A percentile compares a stretch with the other conserved stretches of the same genome.
These are phyloP conservation scores for Magallana angulata DNA, from an alignment of 1,140 invertebrate genomes.

Conservation along the genomic window DNA sequence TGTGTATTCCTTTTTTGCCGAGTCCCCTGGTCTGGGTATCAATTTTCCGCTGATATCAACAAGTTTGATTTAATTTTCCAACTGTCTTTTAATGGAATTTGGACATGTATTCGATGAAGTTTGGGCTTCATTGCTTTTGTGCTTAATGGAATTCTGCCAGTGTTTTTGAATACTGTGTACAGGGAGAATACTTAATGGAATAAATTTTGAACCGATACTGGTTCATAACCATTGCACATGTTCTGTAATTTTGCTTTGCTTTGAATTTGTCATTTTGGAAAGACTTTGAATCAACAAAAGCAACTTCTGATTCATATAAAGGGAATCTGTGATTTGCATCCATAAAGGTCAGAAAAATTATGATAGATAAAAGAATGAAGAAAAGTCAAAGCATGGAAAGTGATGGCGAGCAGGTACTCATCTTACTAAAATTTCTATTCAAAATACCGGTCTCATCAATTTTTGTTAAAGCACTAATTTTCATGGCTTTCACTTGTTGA, in stretches of 20 bases:
- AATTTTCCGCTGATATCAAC: neutral
- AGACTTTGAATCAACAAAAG: neutral
- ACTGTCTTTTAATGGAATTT: slow-evolving; percentile 19
- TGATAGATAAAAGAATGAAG: slow-evolving; percentile 20
- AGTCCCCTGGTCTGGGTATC: neutral
- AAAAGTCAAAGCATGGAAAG: slow-evolving; percentile 3
- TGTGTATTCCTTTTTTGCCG: neutral
- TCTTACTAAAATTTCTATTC: neutral
- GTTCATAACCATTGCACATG: neutral
- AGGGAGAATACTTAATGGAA: neutral
- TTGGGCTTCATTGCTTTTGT: neutral
- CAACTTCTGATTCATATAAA: neutral
- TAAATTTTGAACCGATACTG: neutral
- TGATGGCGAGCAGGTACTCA: slow-evolving; percentile 1
- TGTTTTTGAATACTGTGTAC: neutral
- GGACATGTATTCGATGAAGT: neutral
- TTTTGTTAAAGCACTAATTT: neutral
- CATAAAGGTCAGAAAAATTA: neutral
- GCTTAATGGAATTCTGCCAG: neutral
- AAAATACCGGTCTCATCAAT: neutral
- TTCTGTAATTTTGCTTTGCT: neutral
- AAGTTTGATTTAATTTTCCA: slow-evolving; percentile 34
- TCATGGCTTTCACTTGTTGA: neutral
- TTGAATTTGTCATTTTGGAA: neutral
- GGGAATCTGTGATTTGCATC: neutral